Conservation (phyloP, 2,113 vertebrate species). For the Sorex araneus region DNA sequence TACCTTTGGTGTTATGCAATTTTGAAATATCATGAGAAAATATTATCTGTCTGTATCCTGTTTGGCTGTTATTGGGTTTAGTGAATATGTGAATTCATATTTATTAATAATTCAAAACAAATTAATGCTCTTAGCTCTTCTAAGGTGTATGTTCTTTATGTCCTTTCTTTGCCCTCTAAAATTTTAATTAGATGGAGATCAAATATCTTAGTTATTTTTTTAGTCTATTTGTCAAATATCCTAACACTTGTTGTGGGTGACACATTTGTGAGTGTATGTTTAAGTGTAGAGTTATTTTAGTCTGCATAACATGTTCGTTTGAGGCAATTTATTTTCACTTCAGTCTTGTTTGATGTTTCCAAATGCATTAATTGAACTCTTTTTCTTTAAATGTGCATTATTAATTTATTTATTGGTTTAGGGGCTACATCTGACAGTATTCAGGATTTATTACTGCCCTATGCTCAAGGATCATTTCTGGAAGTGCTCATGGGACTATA, state of each 20-base stretch:
- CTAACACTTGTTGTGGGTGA: not conserved
- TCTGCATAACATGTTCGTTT: not conserved
- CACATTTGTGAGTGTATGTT: not conserved
- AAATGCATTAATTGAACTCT: not conserved
- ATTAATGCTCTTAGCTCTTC: not conserved
- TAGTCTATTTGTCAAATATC: not conserved
- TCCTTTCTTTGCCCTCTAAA: not conserved
- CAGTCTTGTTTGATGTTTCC: not conserved
- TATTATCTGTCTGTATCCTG: not conserved
- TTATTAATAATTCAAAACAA: not conserved
- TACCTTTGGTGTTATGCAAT: not conserved
- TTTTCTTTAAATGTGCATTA: too few relatives aligned
- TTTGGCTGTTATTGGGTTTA: not conserved
- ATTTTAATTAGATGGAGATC: not conserved
- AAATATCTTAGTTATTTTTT: not conserved
- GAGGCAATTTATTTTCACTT: slow-evolving; percentile 6
- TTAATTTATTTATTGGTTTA: too few relatives aligned
- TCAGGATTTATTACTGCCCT: too few relatives aligned
- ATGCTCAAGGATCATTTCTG: too few relatives aligned
- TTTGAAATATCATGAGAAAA: not conserved
- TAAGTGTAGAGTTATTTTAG: not conserved
- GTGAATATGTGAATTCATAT: not conserved
- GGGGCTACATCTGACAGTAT: too few relatives aligned
- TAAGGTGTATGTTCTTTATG: not conserved
- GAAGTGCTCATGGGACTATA: too few relatives aligned